A percentile compares a stretch with the other conserved stretches of the same genome.
Conservation (phyloP, 2,888 invertebrate genomes). For the Portevinia maculata region DNA sequence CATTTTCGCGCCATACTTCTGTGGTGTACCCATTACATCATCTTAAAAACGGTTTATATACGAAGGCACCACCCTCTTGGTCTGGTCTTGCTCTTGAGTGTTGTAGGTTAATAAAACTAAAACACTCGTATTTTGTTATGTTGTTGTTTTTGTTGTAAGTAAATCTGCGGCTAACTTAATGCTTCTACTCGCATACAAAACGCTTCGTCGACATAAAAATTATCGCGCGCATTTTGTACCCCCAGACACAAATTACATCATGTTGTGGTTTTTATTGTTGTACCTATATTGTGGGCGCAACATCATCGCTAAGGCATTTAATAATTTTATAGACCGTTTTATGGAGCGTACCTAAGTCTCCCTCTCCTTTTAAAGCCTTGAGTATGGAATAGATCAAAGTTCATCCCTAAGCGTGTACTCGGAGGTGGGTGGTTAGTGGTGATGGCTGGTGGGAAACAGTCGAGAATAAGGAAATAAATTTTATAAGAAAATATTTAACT, state of each 20-base stretch:
- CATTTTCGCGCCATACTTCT: conserved; percentile 11
- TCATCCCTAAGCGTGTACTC: conserved; percentile 42
- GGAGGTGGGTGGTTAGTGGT: neutral
- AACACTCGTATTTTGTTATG: conserved; percentile 15
- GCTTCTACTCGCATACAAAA: conserved; percentile 33
- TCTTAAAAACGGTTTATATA: conserved; percentile 24
- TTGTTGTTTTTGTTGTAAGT: neutral
- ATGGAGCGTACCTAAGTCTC: conserved; percentile 20
- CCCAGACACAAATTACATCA: conserved; percentile 70
- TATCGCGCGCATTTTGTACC: conserved; percentile 56
- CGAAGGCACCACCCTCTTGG: conserved; percentile 4
- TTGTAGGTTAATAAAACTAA: conserved; percentile 29
- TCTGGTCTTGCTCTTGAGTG: neutral
- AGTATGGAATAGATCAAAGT: conserved; percentile 35
- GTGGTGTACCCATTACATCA: conserved; percentile 44
- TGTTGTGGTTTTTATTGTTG: conserved; percentile 70
- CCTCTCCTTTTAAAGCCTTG: conserved; percentile 4
- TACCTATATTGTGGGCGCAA: conserved; percentile 43
- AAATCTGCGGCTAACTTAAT: conserved; percentile 48
- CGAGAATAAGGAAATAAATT: conserved; percentile 39
- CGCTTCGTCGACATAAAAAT: conserved; percentile 62
- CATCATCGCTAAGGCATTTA: conserved; percentile 68
- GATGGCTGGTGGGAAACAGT: neutral
- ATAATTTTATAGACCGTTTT: conserved; percentile 63
- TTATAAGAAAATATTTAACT: conserved; percentile 56